A percentile compares a stretch with the other conserved stretches of the same genome.
These are phyloP conservation scores for Myripristis jacobus DNA, from an alignment of 2,797 vertebrate genomes.

Conservation along the genomic window DNA sequence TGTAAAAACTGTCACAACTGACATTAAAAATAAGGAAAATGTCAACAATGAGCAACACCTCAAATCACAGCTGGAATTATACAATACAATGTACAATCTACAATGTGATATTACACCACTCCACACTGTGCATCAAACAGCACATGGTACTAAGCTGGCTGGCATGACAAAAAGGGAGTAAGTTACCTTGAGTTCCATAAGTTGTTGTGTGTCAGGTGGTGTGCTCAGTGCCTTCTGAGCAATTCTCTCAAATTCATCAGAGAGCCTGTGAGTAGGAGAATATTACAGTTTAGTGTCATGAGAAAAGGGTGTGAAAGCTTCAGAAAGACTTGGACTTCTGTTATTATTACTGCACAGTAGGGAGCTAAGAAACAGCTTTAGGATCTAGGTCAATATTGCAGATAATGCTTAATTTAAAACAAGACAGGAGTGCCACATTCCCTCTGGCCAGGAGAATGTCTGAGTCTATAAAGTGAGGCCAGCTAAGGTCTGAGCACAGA, in stretches of 20 bases:
- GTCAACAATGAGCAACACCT: no score
- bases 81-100: no score
- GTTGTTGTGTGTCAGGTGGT: slow-evolving; percentile 86
- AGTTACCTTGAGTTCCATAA: slow-evolving; percentile 90
- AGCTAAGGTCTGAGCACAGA: neutral
- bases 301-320: slow-evolving; percentile 3
- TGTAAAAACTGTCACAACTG: no score
- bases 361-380: neutral
- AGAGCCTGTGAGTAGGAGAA: slow-evolving; percentile 81
- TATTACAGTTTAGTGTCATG: slow-evolving; percentile 17
- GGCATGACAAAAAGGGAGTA: neutral
- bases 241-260: slow-evolving; percentile 89
- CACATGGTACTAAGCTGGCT: no score
- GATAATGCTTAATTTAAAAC: slow-evolving; percentile 12
- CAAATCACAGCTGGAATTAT: no score
- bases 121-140: neutral
- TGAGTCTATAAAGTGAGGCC: neutral
- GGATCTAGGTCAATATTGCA: slow-evolving; percentile 17
- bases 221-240: slow-evolving; percentile 86
- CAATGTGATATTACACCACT: neutral
- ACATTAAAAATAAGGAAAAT: no score
- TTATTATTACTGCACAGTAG: slow-evolving; percentile 19
- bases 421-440: neutral
- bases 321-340: slow-evolving; percentile 1
- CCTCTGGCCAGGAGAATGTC: neutral